Evolutionary conservation across 2,113 vertebrate species (phyloP).

Genomic region (Urocitellus parryii): DNA sequence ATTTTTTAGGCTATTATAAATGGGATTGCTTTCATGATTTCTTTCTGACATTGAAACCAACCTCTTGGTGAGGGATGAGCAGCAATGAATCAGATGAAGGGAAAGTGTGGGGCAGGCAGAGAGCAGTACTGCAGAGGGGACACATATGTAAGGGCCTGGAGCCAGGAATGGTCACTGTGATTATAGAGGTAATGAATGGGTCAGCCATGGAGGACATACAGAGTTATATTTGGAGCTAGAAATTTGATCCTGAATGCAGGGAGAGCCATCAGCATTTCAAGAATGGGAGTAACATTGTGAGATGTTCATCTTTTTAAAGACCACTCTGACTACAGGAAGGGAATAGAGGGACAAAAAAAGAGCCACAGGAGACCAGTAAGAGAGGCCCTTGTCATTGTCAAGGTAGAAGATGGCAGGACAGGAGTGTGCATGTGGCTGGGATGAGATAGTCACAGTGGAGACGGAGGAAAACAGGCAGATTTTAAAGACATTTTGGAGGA

Average conservation of each 20-base stretch:
- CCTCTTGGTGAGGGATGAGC: too few species aligned
- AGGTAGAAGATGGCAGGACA: background rate
- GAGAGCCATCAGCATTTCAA: background rate
- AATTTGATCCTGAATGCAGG: background rate
- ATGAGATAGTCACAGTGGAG: background rate
- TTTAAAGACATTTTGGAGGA: background rate
- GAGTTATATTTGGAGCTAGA: background rate
- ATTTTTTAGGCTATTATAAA: too few species aligned
- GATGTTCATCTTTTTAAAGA: background rate
- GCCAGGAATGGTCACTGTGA: background rate
- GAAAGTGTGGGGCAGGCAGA: accelerated
- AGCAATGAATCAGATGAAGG: background rate
- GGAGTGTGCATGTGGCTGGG: background rate
- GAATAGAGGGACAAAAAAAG: background rate
- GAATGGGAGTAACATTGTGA: background rate
- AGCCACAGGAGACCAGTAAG: background rate
- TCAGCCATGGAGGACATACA: background rate
- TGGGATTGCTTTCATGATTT: too few species aligned
- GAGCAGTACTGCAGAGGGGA: background rate
- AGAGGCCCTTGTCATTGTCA: background rate
- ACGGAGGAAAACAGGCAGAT: background rate
- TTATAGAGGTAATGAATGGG: accelerated
- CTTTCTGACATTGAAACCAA: too few species aligned
- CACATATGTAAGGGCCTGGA: background rate
- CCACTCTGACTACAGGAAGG: background rate